phyloP scores from a whole-genome alignment of 1,140 invertebrate species.

The Psilanteris sp. region DNA sequence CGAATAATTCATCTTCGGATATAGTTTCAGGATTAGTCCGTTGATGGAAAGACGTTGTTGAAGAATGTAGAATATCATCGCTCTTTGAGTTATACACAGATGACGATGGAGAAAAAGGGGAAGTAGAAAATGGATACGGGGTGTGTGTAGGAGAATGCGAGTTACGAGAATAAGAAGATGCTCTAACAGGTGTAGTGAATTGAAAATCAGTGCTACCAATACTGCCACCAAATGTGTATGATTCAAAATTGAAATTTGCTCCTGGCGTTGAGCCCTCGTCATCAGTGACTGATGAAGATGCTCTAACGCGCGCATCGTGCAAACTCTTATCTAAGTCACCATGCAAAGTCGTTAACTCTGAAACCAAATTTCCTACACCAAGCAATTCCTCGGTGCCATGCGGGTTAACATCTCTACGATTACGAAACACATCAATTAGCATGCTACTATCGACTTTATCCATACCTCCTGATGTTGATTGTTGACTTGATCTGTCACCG shows the following conservation, averaged over 20 bases:
- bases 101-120: not conserved
- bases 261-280: constrained; percentile 13
- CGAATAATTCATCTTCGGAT: constrained; percentile 13
- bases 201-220: constrained; percentile 42
- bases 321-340: constrained; percentile 64
- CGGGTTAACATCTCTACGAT: constrained; percentile 83
- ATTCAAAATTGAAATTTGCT: constrained; percentile 17
- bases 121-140: constrained; percentile 9
- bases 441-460: constrained; percentile 59
- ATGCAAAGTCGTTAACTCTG: constrained; percentile 56
- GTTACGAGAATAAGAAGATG: constrained; percentile 7
- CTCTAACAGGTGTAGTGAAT: constrained; percentile 38
- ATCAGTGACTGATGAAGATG: constrained; percentile 37
- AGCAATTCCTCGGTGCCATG: constrained; percentile 77
- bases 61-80: constrained; percentile 27
- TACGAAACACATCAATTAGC: constrained; percentile 77
- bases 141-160: not conserved
- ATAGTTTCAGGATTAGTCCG: constrained; percentile 16
- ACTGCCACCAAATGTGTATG: constrained; percentile 19
- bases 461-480: constrained; percentile 84
- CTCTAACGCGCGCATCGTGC: constrained; percentile 56
- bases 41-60: constrained; percentile 13
- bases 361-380: constrained; percentile 32
- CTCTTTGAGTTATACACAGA: constrained; percentile 10
- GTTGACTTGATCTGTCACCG: constrained; percentile 79